phyloP scores from a whole-genome alignment of 2,888 invertebrate genomes.

The Pandemis corylana region DNA sequence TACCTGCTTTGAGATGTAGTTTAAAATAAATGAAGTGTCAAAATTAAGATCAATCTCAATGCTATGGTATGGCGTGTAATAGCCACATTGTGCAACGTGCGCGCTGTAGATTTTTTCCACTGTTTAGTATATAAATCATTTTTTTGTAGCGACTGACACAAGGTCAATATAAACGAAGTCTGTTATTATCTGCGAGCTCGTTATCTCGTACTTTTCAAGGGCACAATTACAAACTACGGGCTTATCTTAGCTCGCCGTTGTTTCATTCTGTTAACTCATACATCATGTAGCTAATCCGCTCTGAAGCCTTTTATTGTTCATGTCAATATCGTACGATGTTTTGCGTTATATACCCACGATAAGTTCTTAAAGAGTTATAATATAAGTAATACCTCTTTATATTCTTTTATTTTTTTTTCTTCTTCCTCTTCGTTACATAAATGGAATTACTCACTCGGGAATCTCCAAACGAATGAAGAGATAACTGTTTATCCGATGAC shows the following conservation, averaged over 20 bases:
- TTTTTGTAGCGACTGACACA: constrained; percentile 44
- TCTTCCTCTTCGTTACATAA: constrained; percentile 16
- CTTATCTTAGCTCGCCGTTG: constrained; percentile 51
- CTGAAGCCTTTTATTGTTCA: constrained; percentile 33
- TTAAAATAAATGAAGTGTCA: constrained; percentile 7
- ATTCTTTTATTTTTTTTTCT: not conserved
- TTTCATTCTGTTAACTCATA: constrained; percentile 33
- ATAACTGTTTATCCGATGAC: constrained; percentile 49
- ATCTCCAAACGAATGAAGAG: constrained; percentile 47
- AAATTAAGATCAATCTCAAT: constrained; percentile 1
- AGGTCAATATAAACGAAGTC: constrained; percentile 41
- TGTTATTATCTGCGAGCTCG: constrained; percentile 46
- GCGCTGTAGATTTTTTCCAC: constrained; percentile 20
- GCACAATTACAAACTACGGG: constrained; percentile 56
- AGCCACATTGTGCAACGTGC: constrained; percentile 29
- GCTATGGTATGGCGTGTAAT: constrained; percentile 2
- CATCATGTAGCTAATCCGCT: constrained; percentile 37
- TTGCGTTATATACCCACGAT: constrained; percentile 4
- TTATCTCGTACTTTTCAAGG: constrained; percentile 63
- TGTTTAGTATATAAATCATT: constrained; percentile 49
- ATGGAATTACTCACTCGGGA: constrained; percentile 39
- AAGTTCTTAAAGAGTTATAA: not conserved
- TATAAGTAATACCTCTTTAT: not conserved
- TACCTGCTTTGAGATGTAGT: not conserved
- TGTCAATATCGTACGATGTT: constrained; percentile 33